phyloP scores from a whole-genome alignment of 2,113 vertebrate genomes.

The Gallinago media region DNA sequence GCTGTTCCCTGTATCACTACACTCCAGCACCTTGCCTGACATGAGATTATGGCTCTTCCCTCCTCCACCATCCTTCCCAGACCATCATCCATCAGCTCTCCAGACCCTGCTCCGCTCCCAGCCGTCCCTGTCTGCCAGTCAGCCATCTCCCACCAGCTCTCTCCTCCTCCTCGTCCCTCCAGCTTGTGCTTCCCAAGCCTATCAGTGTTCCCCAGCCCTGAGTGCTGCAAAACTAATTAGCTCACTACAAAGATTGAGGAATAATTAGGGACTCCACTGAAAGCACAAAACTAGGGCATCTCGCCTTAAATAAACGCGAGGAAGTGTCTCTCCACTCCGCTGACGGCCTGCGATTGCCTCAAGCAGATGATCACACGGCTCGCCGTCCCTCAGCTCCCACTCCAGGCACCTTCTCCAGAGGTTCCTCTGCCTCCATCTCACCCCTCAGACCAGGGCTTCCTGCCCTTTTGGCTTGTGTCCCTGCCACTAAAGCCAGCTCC shows the following conservation, averaged over 20 bases:
- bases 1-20: accelerated
- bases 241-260: conserved; percentile 21
- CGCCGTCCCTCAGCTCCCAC: not conserved
- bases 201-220: conserved; percentile 48
- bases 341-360: not conserved
- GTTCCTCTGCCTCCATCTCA: not conserved
- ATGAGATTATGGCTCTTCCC: not conserved
- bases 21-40: not conserved
- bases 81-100: not conserved
- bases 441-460: not conserved
- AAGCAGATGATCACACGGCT: not conserved
- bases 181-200: conserved; percentile 31
- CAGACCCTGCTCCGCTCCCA: not conserved
- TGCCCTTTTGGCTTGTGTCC: not conserved
- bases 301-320: conserved; percentile 32
- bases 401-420: not conserved
- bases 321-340: not conserved
- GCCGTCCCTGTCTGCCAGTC: not conserved
- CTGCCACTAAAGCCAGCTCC: not conserved
- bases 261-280: conserved; percentile 68
- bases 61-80: not conserved
- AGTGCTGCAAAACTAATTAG: conserved; percentile 64
- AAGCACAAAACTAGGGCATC: conserved; percentile 67
- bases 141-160: not conserved
- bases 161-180: not conserved